These are phyloP conservation scores for Sylvietta virens DNA, from an alignment of 2,113 vertebrate genomes.

Conservation along the genomic window DNA sequence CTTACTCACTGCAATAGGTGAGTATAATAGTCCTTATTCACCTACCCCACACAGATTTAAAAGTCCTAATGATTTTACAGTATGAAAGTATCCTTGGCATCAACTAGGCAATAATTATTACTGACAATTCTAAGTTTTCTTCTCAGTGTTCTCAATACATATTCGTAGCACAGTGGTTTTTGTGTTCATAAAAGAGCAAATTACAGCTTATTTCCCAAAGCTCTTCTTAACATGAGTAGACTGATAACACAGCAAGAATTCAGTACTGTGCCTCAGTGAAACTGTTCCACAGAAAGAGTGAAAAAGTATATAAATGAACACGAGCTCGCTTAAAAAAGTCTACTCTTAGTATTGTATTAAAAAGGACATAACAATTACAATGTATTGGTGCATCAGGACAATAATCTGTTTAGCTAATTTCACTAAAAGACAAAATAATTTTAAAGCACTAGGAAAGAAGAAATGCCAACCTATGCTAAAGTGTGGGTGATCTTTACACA, in stretches of 20 bases:
- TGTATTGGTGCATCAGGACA: not conserved
- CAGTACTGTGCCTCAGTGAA: not conserved
- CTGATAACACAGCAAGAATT: not conserved
- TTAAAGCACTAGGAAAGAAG: not conserved
- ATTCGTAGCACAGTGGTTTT: not conserved
- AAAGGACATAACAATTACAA: not conserved
- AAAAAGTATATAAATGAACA: not conserved
- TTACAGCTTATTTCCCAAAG: conserved; percentile 6
- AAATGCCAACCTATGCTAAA: not conserved
- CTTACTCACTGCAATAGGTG: not conserved
- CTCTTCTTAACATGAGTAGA: not conserved
- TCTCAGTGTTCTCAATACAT: not conserved
- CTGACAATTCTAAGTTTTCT: not conserved
- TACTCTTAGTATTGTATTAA: not conserved
- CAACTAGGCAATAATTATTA: not conserved
- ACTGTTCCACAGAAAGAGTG: not conserved
- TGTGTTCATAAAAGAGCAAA: not conserved
- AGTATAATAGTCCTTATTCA: not conserved
- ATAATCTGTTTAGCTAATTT: not conserved
- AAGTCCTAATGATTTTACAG: not conserved
- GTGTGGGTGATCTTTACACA: not conserved
- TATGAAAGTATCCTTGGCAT: not conserved
- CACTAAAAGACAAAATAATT: not conserved
- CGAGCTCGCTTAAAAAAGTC: not conserved
- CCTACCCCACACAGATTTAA: not conserved